These are phyloP conservation scores for Anguilla marmorata DNA, from an alignment of 2,797 vertebrate genomes.

Conservation along the genomic window DNA sequence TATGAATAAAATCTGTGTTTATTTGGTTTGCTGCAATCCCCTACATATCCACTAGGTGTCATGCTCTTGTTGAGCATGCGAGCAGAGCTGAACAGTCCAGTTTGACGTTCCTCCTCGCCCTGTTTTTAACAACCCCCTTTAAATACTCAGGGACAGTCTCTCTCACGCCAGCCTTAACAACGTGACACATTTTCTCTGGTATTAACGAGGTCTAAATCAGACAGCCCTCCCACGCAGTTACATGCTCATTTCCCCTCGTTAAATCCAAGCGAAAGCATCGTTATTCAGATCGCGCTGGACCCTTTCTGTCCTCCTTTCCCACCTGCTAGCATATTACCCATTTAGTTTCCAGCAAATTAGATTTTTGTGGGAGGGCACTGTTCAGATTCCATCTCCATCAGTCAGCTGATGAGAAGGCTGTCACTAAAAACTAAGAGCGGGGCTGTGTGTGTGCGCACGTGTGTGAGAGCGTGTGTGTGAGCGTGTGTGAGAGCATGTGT, in stretches of 20 bases:
- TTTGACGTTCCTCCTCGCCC: not conserved
- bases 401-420: not conserved
- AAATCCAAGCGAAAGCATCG: not conserved
- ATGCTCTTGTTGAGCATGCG: not conserved
- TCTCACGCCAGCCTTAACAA: not conserved
- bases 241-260: not conserved
- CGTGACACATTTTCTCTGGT: not conserved
- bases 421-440: not conserved
- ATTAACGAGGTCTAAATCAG: not conserved
- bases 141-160: not conserved
- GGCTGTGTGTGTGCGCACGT: too few species aligned
- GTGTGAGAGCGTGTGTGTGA: too few species aligned
- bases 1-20: not conserved
- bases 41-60: slow-evolving; percentile 14
- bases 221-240: not conserved
- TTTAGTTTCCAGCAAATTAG: not conserved
- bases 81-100: not conserved
- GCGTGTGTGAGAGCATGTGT: too few species aligned
- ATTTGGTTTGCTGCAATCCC: not conserved
- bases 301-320: not conserved
- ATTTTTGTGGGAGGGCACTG: not conserved
- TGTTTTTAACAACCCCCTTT: not conserved
- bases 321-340: not conserved
- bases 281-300: not conserved
- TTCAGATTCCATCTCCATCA: not conserved